Evolutionary conservation across 1,140 invertebrate species (phyloP).

Genomic region (Subanguina moxae): DNA sequence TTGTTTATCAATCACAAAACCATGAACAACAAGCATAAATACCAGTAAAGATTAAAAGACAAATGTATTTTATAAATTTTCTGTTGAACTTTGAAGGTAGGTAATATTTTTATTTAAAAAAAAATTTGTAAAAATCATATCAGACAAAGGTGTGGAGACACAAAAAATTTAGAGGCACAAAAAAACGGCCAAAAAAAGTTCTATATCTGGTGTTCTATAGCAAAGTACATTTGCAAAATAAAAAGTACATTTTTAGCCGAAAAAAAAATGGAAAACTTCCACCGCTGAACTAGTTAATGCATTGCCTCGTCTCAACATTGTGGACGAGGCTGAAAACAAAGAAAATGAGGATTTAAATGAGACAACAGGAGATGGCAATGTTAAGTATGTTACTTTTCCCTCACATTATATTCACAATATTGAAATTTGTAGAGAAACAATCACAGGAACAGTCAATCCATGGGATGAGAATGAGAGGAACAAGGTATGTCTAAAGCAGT

Average conservation of each 20-base stretch:
- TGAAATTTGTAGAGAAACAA: background rate
- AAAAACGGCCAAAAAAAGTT: too few relatives aligned
- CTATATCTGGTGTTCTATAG: too few relatives aligned
- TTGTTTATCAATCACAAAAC: too few relatives aligned
- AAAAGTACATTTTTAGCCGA: conserved; percentile 1
- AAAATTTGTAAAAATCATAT: too few relatives aligned
- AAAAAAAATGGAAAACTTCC: conserved; percentile 3
- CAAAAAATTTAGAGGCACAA: too few relatives aligned
- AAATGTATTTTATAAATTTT: too few relatives aligned
- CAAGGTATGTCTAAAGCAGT: background rate
- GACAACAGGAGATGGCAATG: background rate
- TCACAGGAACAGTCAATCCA: conserved; percentile 10
- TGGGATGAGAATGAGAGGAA: conserved; percentile 19
- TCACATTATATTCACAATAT: background rate
- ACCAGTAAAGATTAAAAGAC: too few relatives aligned
- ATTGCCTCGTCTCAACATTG: conserved; percentile 15
- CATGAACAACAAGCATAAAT: too few relatives aligned
- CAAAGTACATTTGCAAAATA: background rate
- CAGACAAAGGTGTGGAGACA: too few relatives aligned
- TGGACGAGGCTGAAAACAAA: conserved; percentile 14
- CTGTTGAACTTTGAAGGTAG: too few relatives aligned
- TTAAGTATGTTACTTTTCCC: background rate
- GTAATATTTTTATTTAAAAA: too few relatives aligned
- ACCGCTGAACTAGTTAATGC: conserved; percentile 4
- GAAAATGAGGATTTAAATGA: conserved; percentile 5